Percentiles rank a stretch among this genome's conserved stretches.
phyloP scores from a whole-genome alignment of 2,113 vertebrate genomes.

The Myotis davidii region DNA sequence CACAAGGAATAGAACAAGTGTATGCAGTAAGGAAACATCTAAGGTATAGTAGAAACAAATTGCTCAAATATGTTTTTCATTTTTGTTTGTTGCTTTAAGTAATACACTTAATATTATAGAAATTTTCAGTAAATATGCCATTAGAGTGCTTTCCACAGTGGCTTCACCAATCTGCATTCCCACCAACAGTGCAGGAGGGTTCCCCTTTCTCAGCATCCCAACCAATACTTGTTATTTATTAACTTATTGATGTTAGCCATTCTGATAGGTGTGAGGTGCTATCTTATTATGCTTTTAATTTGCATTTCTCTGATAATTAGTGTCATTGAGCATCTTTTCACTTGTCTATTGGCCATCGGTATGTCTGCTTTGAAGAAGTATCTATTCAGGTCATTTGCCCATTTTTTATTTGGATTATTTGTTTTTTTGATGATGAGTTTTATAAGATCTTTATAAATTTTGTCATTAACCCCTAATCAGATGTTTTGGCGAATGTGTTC shows the following conservation, averaged over 20 bases:
- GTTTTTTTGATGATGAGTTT: background rate
- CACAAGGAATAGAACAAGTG: constrained; percentile 89
- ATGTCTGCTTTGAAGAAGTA: background rate
- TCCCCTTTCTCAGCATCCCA: background rate
- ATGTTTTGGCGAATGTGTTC: background rate
- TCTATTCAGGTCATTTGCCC: background rate
- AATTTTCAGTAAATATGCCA: background rate
- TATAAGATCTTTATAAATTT: background rate
- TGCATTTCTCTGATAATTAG: background rate
- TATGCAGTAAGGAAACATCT: constrained; percentile 92
- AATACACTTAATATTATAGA: background rate
- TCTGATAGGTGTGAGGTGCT: background rate
- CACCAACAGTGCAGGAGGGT: background rate
- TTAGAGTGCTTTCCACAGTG: background rate
- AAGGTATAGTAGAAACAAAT: constrained; percentile 82
- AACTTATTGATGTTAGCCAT: background rate
- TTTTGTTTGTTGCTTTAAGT: constrained; percentile 49
- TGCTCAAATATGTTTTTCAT: background rate
- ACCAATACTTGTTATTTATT: background rate
- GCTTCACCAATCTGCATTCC: background rate
- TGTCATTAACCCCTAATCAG: background rate
- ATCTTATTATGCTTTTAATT: background rate
- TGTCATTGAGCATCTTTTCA: background rate
- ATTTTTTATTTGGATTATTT: background rate
- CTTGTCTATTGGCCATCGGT: background rate